Evolutionary conservation across 2,888 invertebrate species (phyloP).

Genomic region (Trissoscelio sp.): DNA sequence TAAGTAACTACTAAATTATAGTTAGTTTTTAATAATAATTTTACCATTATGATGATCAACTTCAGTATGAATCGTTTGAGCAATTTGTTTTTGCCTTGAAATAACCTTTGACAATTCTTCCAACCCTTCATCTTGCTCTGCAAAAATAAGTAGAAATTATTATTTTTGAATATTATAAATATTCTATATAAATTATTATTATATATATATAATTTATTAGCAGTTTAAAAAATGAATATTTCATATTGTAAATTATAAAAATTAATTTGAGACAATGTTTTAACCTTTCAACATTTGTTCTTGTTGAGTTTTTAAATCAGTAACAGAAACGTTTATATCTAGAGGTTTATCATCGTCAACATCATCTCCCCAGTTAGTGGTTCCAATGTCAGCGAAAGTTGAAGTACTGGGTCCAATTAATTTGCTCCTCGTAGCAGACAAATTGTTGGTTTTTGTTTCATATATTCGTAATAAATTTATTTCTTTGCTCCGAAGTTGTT

Average conservation of each 20-base stretch:
- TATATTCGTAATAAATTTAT: conserved; percentile 85
- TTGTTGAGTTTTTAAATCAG: conserved; percentile 86
- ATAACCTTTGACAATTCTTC: conserved; percentile 90
- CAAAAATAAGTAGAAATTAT: no score
- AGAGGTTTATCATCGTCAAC: conserved; percentile 83
- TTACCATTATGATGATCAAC: conserved; percentile 91
- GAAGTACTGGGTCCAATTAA: conserved; percentile 79
- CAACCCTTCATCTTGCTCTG: conserved; percentile 91
- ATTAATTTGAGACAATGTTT: not conserved
- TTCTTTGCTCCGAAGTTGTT: conserved; percentile 86
- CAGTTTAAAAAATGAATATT: no score
- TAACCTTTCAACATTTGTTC: conserved; percentile 86
- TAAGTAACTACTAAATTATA: no score
- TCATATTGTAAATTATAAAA: no score
- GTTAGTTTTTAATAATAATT: conserved; percentile 1
- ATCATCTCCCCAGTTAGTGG: conserved; percentile 83
- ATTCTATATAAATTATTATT: no score
- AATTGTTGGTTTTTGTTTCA: conserved; percentile 81
- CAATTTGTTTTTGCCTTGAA: conserved; percentile 90
- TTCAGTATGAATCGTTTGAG: conserved; percentile 89
- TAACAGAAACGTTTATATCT: conserved; percentile 83
- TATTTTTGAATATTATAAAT: no score
- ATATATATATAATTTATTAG: no score
- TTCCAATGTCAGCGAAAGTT: conserved; percentile 83
- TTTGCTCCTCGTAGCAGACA: conserved; percentile 78